phyloP scores from a whole-genome alignment of 2,797 vertebrate genomes.

The Platalea minor region DNA sequence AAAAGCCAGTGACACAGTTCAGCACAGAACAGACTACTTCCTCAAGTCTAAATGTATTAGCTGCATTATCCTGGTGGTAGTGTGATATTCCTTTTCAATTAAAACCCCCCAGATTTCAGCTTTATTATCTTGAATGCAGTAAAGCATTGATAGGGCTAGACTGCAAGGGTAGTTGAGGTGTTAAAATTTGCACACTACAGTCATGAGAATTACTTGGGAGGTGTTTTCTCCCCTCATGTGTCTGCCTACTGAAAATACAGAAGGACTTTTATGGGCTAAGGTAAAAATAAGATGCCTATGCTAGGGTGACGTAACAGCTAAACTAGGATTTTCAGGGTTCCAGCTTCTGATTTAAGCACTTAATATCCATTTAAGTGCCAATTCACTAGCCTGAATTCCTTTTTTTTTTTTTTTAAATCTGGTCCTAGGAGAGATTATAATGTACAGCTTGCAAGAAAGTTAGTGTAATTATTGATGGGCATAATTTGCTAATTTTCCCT shows the following conservation, averaged over 20 bases:
- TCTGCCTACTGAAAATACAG: background rate
- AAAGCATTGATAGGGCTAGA: background rate
- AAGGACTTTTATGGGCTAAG: background rate
- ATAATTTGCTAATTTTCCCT: slow-evolving; percentile 26
- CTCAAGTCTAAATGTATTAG: background rate
- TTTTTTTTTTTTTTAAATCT: background rate
- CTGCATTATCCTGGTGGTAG: background rate
- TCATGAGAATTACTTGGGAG: background rate
- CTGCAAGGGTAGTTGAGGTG: background rate
- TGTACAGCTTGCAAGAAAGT: background rate
- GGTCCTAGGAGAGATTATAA: background rate
- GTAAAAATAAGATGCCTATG: background rate
- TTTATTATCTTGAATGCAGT: background rate
- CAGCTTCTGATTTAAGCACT: background rate
- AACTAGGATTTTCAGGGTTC: background rate
- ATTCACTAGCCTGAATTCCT: background rate
- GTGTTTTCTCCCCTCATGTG: background rate
- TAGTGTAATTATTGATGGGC: background rate
- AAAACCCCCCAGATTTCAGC: background rate
- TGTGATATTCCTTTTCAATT: background rate
- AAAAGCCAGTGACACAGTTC: background rate
- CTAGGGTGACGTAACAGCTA: background rate
- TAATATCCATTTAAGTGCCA: background rate
- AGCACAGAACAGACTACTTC: background rate
- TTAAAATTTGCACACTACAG: background rate